Conservation (phyloP, 1,140 invertebrate species). For the Bombyx mandarina region DNA sequence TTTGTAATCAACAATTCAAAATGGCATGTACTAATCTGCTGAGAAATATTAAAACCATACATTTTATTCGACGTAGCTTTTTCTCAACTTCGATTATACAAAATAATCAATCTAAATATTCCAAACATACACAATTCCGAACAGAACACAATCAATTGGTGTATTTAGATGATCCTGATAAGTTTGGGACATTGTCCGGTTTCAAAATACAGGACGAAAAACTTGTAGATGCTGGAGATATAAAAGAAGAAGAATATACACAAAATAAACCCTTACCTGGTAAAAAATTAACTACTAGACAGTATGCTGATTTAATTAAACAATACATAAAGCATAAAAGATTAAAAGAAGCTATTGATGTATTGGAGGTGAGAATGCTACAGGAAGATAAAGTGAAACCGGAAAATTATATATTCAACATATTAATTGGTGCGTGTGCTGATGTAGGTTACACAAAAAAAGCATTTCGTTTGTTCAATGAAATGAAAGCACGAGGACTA, state of each 20-base stretch:
- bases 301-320: slow-evolving; percentile 81
- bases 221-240: slow-evolving; percentile 66
- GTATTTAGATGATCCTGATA: slow-evolving; percentile 66
- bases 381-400: slow-evolving; percentile 84
- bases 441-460: slow-evolving; percentile 85
- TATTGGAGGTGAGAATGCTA: slow-evolving; percentile 81
- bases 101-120: slow-evolving; percentile 31
- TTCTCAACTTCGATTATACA: slow-evolving; percentile 19
- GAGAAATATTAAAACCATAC: slow-evolving; percentile 10
- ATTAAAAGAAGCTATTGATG: slow-evolving; percentile 80
- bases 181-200: slow-evolving; percentile 59
- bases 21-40: slow-evolving; percentile 36
- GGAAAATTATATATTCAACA: slow-evolving; percentile 82
- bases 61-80: slow-evolving; percentile 13
- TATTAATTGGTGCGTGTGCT: slow-evolving; percentile 86
- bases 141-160: slow-evolving; percentile 35
- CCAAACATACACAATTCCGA: slow-evolving; percentile 29
- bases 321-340: slow-evolving; percentile 73
- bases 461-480: slow-evolving; percentile 86
- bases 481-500: slow-evolving; percentile 83
- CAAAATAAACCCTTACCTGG: slow-evolving; percentile 51
- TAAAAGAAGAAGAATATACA: slow-evolving; percentile 71
- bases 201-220: slow-evolving; percentile 20
- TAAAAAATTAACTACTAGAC: slow-evolving; percentile 69
- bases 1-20: background rate